phyloP scores from a whole-genome alignment of 2,113 vertebrate genomes.

The Paratilapia polleni region DNA sequence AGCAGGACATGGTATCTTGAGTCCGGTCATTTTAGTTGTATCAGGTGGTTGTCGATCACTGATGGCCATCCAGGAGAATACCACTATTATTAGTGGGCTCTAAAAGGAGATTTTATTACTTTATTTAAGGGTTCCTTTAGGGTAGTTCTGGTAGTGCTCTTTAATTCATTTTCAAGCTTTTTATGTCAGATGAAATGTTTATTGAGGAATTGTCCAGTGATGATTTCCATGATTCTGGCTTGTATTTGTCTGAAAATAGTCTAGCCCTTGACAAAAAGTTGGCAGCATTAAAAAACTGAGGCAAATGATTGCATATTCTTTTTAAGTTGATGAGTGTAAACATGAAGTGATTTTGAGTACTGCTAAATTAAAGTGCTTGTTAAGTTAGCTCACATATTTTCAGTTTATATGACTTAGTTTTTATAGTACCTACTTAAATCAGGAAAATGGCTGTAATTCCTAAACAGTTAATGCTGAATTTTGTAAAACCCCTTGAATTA shows the following conservation, averaged over 20 bases:
- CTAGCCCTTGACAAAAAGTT: neutral
- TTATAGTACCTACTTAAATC: neutral
- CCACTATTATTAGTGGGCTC: no score
- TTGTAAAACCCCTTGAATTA: neutral
- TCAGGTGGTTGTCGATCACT: neutral
- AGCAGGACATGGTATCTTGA: neutral
- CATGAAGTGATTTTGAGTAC: neutral
- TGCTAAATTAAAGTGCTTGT: neutral
- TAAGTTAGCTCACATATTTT: neutral
- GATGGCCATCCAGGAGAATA: neutral
- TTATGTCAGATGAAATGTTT: neutral
- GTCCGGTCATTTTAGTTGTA: neutral
- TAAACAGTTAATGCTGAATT: neutral
- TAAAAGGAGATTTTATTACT: no score
- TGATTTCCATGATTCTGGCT: neutral
- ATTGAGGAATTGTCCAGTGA: neutral
- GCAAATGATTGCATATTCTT: neutral
- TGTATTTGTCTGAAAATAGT: neutral
- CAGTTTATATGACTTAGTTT: neutral
- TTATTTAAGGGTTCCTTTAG: neutral
- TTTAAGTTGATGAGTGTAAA: neutral
- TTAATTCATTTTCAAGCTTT: neutral
- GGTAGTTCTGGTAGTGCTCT: neutral
- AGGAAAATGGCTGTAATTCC: neutral
- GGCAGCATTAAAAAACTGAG: neutral